Percentiles rank a stretch among this genome's conserved stretches.
These are phyloP conservation scores for Pleuronectes platessa DNA, from an alignment of 2,113 vertebrate species.

Conservation along the genomic window DNA sequence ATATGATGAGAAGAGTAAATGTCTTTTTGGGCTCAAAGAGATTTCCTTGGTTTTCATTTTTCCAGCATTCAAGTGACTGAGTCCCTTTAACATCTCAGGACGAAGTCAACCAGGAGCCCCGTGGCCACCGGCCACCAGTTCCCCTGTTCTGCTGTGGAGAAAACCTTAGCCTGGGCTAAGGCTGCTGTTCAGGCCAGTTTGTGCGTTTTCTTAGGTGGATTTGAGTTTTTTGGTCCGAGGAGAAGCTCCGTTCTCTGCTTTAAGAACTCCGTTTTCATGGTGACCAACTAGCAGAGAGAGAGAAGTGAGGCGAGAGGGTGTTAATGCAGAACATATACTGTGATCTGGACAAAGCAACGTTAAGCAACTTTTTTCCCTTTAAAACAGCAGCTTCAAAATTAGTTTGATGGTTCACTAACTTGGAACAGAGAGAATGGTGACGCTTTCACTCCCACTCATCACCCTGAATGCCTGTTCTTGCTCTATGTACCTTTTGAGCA, in stretches of 20 bases:
- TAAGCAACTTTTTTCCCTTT: no score
- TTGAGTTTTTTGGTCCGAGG: conserved; percentile 96
- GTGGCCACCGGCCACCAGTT: conserved; percentile 39
- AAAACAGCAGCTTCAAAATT: no score
- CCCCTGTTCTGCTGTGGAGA: conserved; percentile 48
- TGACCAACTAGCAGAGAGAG: conserved; percentile 80
- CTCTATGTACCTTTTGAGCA: no score
- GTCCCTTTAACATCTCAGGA: conserved; percentile 53
- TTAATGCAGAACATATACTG: neutral
- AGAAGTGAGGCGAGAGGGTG: conserved; percentile 8
- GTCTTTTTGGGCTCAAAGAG: conserved; percentile 65
- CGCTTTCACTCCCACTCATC: no score
- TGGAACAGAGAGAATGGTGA: no score
- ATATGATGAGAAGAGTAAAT: conserved; percentile 70
- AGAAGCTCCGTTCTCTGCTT: conserved; percentile 93
- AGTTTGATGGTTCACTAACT: no score
- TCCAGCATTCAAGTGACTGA: conserved; percentile 69
- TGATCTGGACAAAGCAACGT: neutral
- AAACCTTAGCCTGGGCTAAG: conserved; percentile 46
- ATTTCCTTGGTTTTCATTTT: conserved; percentile 67
- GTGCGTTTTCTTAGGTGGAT: conserved; percentile 83
- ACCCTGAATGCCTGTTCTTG: no score
- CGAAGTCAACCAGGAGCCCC: conserved; percentile 40
- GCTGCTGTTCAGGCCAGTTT: conserved; percentile 48
- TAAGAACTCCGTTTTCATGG: conserved; percentile 94